A percentile compares a stretch with the other conserved stretches of the same genome.
Conservation (phyloP, 1,140 invertebrate species). For the Dufourea novaeangliae region DNA sequence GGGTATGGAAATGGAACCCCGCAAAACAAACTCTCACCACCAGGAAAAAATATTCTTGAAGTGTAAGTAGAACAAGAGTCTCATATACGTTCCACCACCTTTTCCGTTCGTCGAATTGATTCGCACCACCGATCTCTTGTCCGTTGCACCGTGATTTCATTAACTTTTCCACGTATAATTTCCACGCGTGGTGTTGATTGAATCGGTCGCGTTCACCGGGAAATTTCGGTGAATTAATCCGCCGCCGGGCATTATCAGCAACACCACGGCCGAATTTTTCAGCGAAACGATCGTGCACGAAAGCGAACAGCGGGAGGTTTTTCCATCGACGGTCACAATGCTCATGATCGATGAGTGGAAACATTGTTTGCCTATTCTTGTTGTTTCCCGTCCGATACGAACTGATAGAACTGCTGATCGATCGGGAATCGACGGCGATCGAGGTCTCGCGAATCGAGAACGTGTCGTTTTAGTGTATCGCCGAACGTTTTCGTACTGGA, state of each 20-base stretch:
- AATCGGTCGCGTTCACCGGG: not conserved
- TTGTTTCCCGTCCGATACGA: not conserved
- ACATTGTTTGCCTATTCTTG: constrained; percentile 13
- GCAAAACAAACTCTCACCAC: constrained; percentile 73
- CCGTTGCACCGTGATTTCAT: not conserved
- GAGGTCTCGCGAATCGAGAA: constrained; percentile 7
- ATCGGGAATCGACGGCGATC: constrained; percentile 12
- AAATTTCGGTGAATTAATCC: constrained; percentile 24
- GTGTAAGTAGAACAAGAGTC: constrained; percentile 74
- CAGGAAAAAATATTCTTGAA: constrained; percentile 78
- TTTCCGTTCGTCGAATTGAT: not conserved
- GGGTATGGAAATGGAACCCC: constrained; percentile 78
- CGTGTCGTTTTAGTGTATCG: not conserved
- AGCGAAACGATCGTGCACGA: not conserved
- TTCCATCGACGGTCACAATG: constrained; percentile 25
- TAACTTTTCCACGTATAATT: not conserved
- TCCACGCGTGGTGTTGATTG: not conserved
- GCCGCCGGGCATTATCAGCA: not conserved
- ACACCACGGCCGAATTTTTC: not conserved
- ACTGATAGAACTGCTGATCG: not conserved
- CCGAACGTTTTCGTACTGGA: not conserved
- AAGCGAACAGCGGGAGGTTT: not conserved
- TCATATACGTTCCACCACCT: not conserved
- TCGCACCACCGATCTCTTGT: not conserved
- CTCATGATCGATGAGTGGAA: constrained; percentile 34